Evolutionary conservation across 2,797 vertebrate genomes (phyloP).

Genomic region (Rousettus madagascariensis): DNA sequence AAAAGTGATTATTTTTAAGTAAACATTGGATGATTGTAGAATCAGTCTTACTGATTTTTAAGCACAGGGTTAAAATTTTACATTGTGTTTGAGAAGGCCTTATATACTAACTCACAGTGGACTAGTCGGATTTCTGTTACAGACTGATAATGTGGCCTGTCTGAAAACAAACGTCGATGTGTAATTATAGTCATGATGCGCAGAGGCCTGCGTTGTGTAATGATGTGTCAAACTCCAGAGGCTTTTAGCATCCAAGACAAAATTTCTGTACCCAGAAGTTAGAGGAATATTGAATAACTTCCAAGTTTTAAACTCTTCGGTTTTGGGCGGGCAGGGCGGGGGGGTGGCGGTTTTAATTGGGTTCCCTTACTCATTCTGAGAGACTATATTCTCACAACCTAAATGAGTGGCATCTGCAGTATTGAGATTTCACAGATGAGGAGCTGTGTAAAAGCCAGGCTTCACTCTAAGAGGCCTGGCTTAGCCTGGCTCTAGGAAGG

Average conservation of each 20-base stretch:
- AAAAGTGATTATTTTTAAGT: not conserved
- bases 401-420: fast-evolving
- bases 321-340: not conserved
- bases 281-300: not conserved
- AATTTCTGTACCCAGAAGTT: not conserved
- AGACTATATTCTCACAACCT: not conserved
- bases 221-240: not conserved
- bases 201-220: not conserved
- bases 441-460: not conserved
- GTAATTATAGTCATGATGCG: fast-evolving
- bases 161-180: not conserved
- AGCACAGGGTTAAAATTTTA: not conserved
- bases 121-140: not conserved
- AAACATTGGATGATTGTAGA: not conserved
- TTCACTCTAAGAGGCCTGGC: no score
- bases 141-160: not conserved
- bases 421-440: not conserved
- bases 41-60: not conserved
- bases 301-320: not conserved
- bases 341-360: not conserved
- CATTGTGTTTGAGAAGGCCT: not conserved
- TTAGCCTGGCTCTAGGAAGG: not conserved
- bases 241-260: not conserved
- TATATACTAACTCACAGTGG: not conserved
- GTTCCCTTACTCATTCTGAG: not conserved